Conservation (phyloP, 2,797 vertebrate genomes). For the Parotocinclus haroldoi region DNA sequence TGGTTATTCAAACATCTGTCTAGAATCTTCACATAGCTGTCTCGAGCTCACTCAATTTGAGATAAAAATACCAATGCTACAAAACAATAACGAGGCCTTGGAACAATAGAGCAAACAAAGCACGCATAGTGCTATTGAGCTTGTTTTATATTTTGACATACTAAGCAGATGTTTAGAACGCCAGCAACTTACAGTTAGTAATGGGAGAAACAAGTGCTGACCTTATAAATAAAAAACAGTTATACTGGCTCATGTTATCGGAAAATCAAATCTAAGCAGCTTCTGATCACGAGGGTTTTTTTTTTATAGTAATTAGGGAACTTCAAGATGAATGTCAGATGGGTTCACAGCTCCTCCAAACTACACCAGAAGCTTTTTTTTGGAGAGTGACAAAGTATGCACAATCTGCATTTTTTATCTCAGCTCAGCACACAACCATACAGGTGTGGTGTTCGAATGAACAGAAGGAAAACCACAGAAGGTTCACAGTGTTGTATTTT, state of each 20-base stretch:
- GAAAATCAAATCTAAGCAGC: no score
- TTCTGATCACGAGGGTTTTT: no score
- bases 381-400: not conserved
- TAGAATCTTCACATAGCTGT: slow-evolving; percentile 14
- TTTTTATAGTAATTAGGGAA: no score
- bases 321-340: not conserved
- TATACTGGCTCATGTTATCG: no score
- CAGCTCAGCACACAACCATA: not conserved
- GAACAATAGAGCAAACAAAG: no score
- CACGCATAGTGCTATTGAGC: no score
- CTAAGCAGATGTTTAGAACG: no score
- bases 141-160: no score
- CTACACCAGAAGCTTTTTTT: slow-evolving; percentile 1
- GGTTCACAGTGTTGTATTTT: slow-evolving; percentile 18
- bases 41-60: slow-evolving; percentile 6
- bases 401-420: slow-evolving; percentile 6
- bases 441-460: slow-evolving; percentile 36
- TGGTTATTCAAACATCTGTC: slow-evolving; percentile 29
- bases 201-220: no score
- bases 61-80: not conserved
- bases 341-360: not conserved
- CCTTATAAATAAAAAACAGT: no score
- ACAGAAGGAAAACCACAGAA: slow-evolving; percentile 31
- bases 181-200: no score
- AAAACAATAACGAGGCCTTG: no score